Conservation (phyloP, 2,888 invertebrate species). For the Apodemia duryi region DNA sequence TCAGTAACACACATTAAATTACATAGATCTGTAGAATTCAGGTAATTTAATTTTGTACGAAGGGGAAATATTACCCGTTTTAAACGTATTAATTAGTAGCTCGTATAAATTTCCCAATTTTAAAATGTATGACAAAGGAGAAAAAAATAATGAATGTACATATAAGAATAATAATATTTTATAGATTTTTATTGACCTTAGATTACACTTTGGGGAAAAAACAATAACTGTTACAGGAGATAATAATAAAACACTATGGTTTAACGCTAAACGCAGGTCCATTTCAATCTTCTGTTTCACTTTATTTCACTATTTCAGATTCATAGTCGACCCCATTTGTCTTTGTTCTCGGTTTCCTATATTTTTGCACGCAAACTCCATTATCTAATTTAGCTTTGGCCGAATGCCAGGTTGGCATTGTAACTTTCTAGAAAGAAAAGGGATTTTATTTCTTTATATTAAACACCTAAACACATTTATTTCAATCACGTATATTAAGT, state of each 20-base stretch:
- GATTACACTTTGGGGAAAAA: neutral
- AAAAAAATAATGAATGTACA: no score
- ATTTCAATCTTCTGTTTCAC: conserved; percentile 65
- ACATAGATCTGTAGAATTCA: no score
- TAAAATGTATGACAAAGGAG: no score
- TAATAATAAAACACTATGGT: neutral
- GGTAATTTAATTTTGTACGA: no score
- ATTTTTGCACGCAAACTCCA: conserved; percentile 80
- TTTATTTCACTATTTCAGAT: conserved; percentile 71
- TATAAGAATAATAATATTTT: no score
- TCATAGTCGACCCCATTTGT: conserved; percentile 74
- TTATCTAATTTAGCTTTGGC: conserved; percentile 80
- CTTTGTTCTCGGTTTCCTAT: conserved; percentile 79
- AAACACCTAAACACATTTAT: conserved; percentile 66
- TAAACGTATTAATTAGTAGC: no score
- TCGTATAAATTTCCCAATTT: no score
- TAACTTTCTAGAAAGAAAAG: conserved; percentile 68
- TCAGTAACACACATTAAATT: no score
- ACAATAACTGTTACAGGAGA: neutral
- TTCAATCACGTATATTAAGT: conserved; percentile 47
- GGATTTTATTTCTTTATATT: conserved; percentile 69
- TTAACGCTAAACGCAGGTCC: conserved; percentile 39
- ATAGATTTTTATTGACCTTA: no score
- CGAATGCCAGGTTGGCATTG: conserved; percentile 73
- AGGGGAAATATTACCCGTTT: no score